Percentiles rank a stretch among this genome's conserved stretches.
phyloP scores from a whole-genome alignment of 2,797 vertebrate species.

The Eptatretus atami region DNA sequence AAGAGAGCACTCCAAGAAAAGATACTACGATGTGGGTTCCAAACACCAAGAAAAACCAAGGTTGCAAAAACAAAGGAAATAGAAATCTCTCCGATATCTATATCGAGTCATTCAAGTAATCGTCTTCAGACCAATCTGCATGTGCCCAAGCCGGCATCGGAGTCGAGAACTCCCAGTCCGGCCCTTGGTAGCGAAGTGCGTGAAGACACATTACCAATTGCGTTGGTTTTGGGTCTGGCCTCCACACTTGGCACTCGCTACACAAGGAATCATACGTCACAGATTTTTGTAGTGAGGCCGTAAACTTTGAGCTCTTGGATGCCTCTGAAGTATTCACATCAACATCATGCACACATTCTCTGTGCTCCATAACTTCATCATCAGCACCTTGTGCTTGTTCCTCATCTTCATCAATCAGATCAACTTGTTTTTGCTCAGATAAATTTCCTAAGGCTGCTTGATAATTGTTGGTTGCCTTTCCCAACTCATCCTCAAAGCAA shows the following conservation, averaged over 20 bases:
- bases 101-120: too few relatives aligned
- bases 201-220: slow-evolving; percentile 89
- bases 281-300: slow-evolving; percentile 8
- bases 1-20: too few relatives aligned
- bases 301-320: too few relatives aligned
- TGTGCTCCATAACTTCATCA: background rate
- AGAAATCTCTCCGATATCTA: too few relatives aligned
- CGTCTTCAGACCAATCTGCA: slow-evolving; percentile 35
- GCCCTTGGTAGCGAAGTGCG: slow-evolving; percentile 56
- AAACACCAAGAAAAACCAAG: too few relatives aligned
- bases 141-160: slow-evolving; percentile 45
- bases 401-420: too few relatives aligned
- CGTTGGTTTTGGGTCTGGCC: slow-evolving; percentile 40
- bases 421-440: too few relatives aligned
- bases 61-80: too few relatives aligned
- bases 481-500: background rate
- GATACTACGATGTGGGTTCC: too few relatives aligned
- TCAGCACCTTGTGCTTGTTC: background rate
- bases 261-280: slow-evolving; percentile 28
- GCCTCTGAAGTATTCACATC: too few relatives aligned
- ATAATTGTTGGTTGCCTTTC: background rate
- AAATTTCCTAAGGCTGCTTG: too few relatives aligned
- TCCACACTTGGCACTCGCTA: slow-evolving; percentile 31
- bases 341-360: too few relatives aligned
- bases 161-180: slow-evolving; percentile 58